Evolutionary conservation across 2,888 invertebrate genomes (phyloP).

Genomic region (Zhuqinia jingwanae): DNA sequence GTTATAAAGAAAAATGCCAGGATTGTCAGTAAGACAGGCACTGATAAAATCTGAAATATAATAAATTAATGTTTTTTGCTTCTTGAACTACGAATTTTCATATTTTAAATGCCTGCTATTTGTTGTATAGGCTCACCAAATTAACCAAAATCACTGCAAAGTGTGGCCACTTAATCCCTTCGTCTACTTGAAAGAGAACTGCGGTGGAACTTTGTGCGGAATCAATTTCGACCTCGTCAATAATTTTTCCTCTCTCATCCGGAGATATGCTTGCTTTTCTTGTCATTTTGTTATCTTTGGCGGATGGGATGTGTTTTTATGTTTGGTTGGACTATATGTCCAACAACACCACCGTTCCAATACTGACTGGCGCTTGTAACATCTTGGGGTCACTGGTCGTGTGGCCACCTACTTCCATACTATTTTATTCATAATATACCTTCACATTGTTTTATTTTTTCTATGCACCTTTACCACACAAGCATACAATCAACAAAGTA

Average conservation of each 20-base stretch:
- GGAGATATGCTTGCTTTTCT: constrained; percentile 33
- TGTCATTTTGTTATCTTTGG: constrained; percentile 6
- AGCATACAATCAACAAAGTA: too few relatives aligned
- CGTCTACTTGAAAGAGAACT: constrained; percentile 31
- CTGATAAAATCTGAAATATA: constrained; percentile 23
- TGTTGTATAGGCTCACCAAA: neutral
- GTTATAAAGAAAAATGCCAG: constrained; percentile 36
- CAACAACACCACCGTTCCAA: neutral
- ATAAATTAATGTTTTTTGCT: neutral
- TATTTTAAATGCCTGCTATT: neutral
- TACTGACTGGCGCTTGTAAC: neutral
- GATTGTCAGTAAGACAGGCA: constrained; percentile 33
- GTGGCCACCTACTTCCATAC: neutral
- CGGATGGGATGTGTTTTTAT: too few relatives aligned
- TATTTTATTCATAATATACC: neutral
- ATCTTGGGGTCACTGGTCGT: constrained; percentile 34
- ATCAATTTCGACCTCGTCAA: neutral
- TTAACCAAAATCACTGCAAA: constrained; percentile 30
- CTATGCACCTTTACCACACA: neutral
- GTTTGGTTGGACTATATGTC: neutral
- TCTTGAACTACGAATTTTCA: neutral
- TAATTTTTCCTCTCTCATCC: neutral
- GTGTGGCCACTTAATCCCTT: constrained; percentile 40
- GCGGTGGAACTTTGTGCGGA: constrained; percentile 24
- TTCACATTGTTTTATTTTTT: neutral